These are phyloP conservation scores for Chrysemys picta DNA, from an alignment of 2,113 vertebrate genomes.

Conservation along the genomic window DNA sequence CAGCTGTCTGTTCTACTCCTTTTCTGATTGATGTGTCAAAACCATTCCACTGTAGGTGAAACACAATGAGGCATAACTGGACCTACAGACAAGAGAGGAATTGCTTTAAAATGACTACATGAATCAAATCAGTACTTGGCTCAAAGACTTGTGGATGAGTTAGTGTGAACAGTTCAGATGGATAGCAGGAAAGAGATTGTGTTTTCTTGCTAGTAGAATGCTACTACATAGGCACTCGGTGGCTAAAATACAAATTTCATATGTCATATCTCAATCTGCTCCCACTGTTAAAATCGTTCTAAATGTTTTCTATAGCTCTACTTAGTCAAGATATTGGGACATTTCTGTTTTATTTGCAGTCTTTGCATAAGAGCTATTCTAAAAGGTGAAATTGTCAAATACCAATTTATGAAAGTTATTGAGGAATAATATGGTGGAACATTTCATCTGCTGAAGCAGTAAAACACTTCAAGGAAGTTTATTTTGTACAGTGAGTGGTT, in stretches of 20 bases:
- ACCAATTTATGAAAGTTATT: neutral
- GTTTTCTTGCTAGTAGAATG: neutral
- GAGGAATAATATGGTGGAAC: neutral
- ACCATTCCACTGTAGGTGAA: neutral
- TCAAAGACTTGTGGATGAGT: neutral
- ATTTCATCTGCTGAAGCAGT: neutral
- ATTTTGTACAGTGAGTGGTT: neutral
- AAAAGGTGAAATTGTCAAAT: neutral
- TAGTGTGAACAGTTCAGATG: neutral
- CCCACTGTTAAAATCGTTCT: neutral
- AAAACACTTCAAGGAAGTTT: neutral
- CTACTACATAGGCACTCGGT: neutral
- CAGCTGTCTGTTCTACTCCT: neutral
- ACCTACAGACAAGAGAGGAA: neutral
- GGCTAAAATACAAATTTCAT: neutral
- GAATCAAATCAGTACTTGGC: neutral
- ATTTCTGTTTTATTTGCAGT: neutral
- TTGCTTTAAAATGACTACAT: neutral
- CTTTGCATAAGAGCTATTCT: neutral
- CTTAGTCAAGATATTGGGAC: neutral
- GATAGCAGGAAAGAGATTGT: neutral
- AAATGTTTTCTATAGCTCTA: neutral
- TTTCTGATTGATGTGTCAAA: neutral
- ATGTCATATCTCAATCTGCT: neutral
- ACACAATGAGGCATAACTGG: neutral